phyloP scores from a whole-genome alignment of 2,113 vertebrate species.

The Eretmochelys imbricata region DNA sequence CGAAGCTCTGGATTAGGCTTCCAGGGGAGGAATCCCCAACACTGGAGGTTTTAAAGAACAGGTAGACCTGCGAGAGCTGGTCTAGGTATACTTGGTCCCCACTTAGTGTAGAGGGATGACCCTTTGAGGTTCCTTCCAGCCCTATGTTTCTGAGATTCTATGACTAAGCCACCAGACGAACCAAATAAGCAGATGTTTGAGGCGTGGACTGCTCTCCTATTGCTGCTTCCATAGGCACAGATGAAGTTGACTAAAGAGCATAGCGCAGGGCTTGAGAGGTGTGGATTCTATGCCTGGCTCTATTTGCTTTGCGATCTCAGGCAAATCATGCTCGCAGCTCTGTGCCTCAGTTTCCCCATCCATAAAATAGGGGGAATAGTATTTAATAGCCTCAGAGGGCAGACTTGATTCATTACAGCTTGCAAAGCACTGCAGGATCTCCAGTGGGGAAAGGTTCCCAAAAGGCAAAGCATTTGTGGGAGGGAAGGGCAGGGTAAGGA shows the following conservation, averaged over 20 bases:
- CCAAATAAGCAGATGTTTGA: neutral
- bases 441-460: neutral
- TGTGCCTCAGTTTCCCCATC: neutral
- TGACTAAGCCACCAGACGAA: neutral
- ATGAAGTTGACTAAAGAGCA: neutral
- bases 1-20: too few relatives aligned
- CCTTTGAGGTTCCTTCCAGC: neutral
- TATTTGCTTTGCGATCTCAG: neutral
- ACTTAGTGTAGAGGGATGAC: neutral
- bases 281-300: neutral
- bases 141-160: neutral
- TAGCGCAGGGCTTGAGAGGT: neutral
- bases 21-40: neutral
- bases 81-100: neutral
- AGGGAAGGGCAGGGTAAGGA: neutral
- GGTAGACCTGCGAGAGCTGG: neutral
- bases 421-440: neutral
- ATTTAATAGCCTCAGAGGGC: neutral
- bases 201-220: neutral
- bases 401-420: neutral
- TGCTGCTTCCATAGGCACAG: neutral
- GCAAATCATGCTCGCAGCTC: neutral
- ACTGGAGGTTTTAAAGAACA: neutral
- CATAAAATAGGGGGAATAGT: neutral
- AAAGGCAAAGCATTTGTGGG: neutral